Conservation (phyloP, 1,140 invertebrate species). For the Drosophila nasuta region DNA sequence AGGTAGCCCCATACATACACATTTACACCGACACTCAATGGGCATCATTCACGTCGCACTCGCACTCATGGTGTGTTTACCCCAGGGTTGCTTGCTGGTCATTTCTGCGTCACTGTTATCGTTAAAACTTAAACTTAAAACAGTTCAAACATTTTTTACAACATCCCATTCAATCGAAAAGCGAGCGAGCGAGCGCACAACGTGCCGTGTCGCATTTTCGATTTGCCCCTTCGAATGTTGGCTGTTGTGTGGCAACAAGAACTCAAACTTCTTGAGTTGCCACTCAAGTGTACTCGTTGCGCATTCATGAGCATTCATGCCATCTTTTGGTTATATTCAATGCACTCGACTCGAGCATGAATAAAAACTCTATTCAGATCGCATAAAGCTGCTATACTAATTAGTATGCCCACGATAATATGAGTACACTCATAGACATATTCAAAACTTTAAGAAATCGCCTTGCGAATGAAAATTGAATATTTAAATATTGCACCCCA, state of each 20-base stretch:
- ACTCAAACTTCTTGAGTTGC: constrained; percentile 27
- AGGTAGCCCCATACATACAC: constrained; percentile 52
- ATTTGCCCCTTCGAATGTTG: constrained; percentile 37
- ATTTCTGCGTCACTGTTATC: constrained; percentile 79
- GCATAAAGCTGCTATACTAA: neutral
- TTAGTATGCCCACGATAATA: neutral
- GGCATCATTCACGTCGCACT: constrained; percentile 15
- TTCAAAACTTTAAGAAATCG: neutral
- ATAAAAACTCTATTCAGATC: constrained; percentile 6
- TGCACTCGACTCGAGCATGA: constrained; percentile 4
- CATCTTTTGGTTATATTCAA: constrained; percentile 3
- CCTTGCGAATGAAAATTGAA: constrained; percentile 1
- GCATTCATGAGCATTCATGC: constrained; percentile 15
- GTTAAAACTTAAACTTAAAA: constrained; percentile 85
- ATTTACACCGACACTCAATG: neutral
- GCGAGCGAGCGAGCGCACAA: constrained; percentile 28
- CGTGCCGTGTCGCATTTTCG: constrained; percentile 9
- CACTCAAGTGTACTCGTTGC: constrained; percentile 16
- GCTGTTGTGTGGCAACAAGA: constrained; percentile 9
- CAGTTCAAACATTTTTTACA: constrained; percentile 85
- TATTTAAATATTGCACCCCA: neutral
- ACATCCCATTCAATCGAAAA: constrained; percentile 62
- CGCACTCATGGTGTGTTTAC: constrained; percentile 30
- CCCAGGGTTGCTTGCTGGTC: constrained; percentile 43
- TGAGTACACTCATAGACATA: constrained; percentile 1